A percentile compares a stretch with the other conserved stretches of the same genome.
These are phyloP conservation scores for Noctua janthe DNA, from an alignment of 2,888 invertebrate species.

Conservation along the genomic window DNA sequence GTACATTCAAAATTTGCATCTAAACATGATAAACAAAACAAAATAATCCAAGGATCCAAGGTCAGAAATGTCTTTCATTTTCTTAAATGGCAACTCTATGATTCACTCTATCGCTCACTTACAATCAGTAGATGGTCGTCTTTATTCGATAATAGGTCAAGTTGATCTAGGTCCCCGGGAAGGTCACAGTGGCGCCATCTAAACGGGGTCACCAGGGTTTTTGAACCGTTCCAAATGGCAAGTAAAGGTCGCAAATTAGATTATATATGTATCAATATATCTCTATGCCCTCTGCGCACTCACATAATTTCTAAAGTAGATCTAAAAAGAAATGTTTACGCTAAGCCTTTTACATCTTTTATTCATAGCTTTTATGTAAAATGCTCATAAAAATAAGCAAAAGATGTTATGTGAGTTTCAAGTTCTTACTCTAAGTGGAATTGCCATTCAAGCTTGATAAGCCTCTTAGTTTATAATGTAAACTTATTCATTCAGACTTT, in stretches of 20 bases:
- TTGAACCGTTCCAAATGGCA: constrained; percentile 64
- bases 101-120: constrained; percentile 17
- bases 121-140: constrained; percentile 25
- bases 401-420: constrained; percentile 32
- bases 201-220: constrained; percentile 65
- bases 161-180: constrained; percentile 60
- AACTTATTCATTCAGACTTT: constrained; percentile 43
- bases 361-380: constrained; percentile 44
- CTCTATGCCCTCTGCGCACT: constrained; percentile 21
- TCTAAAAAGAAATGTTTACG: constrained; percentile 49
- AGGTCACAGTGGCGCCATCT: constrained; percentile 73
- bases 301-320: constrained; percentile 27
- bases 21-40: constrained; percentile 1
- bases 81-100: constrained; percentile 39
- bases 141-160: constrained; percentile 66
- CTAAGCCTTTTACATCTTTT: constrained; percentile 18
- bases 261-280: constrained; percentile 46
- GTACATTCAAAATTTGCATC: background rate
- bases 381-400: constrained; percentile 37
- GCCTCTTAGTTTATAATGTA: constrained; percentile 42
- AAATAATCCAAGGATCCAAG: constrained; percentile 24
- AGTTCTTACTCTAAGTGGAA: constrained; percentile 32
- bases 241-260: constrained; percentile 65
- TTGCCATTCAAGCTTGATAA: constrained; percentile 46
- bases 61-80: constrained; percentile 9